Evolutionary conservation across 2,797 vertebrate species (phyloP).

Genomic region (Sebastes steindachneri): DNA sequence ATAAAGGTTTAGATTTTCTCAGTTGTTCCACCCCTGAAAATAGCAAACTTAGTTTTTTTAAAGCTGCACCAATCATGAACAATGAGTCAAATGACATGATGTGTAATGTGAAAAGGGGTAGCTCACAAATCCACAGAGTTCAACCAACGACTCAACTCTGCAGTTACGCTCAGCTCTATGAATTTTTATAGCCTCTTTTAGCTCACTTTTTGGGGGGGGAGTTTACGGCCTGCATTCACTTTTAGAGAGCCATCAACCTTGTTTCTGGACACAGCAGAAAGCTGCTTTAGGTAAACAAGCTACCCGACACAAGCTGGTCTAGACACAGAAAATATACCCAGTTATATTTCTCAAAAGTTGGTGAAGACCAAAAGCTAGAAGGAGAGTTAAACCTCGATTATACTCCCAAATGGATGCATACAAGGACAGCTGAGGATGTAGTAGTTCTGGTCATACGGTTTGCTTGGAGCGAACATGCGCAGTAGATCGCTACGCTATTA

Average conservation of each 20-base stretch:
- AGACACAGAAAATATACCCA: background rate
- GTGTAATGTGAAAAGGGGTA: background rate
- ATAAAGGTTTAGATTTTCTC: background rate
- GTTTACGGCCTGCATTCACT: background rate
- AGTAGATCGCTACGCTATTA: background rate
- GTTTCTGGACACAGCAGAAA: background rate
- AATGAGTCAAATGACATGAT: background rate
- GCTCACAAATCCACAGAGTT: background rate
- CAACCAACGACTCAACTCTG: background rate
- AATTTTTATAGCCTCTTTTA: background rate
- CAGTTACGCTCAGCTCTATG: background rate
- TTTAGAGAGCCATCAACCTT: background rate
- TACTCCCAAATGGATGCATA: too few species aligned
- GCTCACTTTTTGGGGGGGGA: background rate
- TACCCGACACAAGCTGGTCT: background rate
- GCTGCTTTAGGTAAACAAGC: background rate
- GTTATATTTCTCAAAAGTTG: background rate
- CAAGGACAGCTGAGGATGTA: background rate
- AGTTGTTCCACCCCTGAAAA: conserved; percentile 1
- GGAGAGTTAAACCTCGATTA: too few species aligned
- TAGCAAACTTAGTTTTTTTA: background rate
- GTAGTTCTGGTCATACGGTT: background rate
- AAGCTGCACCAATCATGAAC: conserved; percentile 3
- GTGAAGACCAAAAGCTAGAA: background rate
- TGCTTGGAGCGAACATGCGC: background rate